Base-by-base conservation (phyloP, 1,140 invertebrate species). In the Daktulosphaira vitifoliae region DNA sequence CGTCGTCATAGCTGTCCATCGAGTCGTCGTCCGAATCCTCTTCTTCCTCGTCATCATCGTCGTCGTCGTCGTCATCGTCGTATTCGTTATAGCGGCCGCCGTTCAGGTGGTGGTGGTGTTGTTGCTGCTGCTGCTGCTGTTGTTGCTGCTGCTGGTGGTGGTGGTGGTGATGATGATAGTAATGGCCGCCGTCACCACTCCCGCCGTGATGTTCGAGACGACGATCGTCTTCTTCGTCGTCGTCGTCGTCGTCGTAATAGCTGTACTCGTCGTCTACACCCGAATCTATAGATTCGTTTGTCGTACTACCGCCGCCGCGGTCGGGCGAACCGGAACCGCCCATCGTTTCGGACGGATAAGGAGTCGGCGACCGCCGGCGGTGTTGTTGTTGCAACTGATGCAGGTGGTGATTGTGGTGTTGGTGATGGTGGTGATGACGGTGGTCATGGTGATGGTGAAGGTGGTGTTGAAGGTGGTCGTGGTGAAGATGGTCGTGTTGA, bases 381-480 rank as follows among this genome's bases (percentile, higher is more conserved):
- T 48, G 16, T 42, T 64, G 13, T 23, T 64, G 16, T 23, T 64
- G 23, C 59, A 48, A 29, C 59, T 49, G 56, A 23, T 65, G 18
- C 49, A 6, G n/a, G 6, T 22, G 20, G 7, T n/a, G n/a, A 5
- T 48, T 5, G 6, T 22, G 20, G 6, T 48, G 20, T 22, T 46
- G 23, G 20, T 48, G 16, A 20, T 29, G 9, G 18, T 68, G 53
- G 50, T 70, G 66, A 37, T 52, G 2, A 46, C 52, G 11, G 20
- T 53, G n/a, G 70, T 66, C 46, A 65, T 70, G 25, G n/a, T n/a
- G n/a, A n/a, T n/a, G n/a, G n/a, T n/a, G n/a, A n/a, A n/a, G n/a
- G n/a, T n/a, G n/a, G n/a, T n/a, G n/a, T n/a, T 59, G 77, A 73
- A 68, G 78, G 70, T 71, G 79, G 71, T 37, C 79, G 71, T 66